phyloP scores from a whole-genome alignment of 1,140 invertebrate species.

The Drosophila hydei region DNA sequence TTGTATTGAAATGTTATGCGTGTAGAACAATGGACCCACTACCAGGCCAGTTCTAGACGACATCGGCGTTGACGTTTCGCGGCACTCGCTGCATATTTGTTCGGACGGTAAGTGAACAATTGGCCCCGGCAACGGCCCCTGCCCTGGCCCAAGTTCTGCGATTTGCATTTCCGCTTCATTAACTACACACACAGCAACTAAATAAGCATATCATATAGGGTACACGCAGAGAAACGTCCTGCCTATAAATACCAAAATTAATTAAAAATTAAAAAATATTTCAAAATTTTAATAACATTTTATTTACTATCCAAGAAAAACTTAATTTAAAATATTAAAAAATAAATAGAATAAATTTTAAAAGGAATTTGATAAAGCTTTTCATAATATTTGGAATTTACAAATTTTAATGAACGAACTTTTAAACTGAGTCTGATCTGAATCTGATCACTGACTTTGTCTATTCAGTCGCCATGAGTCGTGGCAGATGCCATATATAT shows the following conservation, averaged over 20 bases:
- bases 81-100: constrained; percentile 30
- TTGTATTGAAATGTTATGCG: constrained; percentile 61
- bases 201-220: constrained; percentile 12
- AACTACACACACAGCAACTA: constrained; percentile 50
- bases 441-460: too few species aligned
- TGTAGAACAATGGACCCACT: constrained; percentile 57
- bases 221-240: not conserved
- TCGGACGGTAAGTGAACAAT: constrained; percentile 69
- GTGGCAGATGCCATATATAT: too few species aligned
- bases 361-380: too few species aligned
- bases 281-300: too few species aligned
- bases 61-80: constrained; percentile 32
- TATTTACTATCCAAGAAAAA: too few species aligned
- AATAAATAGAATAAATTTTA: too few species aligned
- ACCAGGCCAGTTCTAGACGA: constrained; percentile 34
- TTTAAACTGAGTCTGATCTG: too few species aligned
- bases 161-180: constrained; percentile 76
- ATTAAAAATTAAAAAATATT: too few species aligned
- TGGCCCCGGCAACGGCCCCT: constrained; percentile 30
- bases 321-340: too few species aligned
- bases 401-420: too few species aligned
- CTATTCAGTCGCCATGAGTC: too few species aligned
- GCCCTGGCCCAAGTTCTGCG: constrained; percentile 40
- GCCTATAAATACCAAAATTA: not conserved
- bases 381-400: too few species aligned